Evolutionary conservation across 2,797 vertebrate genomes (phyloP), one percentile per base, ranked within the genome.

Genomic region (Cephalopachus bancanus): DNA sequence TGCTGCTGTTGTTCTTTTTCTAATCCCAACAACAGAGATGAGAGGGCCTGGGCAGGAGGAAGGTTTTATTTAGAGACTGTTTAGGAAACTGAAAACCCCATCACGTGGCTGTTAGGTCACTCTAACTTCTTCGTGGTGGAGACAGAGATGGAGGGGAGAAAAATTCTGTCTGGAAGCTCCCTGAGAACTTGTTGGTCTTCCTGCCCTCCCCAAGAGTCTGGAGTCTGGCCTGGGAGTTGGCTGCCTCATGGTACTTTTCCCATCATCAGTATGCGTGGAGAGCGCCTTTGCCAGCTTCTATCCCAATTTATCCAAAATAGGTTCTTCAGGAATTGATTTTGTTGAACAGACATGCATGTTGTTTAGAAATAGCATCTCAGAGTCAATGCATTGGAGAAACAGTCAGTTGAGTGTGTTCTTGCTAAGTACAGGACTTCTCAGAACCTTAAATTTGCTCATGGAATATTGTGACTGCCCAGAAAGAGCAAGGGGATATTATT

Each of bases 1-100:
- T 80, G 94, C 71, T 89, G 24, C 30, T 94, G 33, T 67, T 84
- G 12, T 79, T 79, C 57, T 97, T 94, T 94, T 89, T 83, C 89
- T 96, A 86, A 89, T 89, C 44, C 93, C 80, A 33, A 11, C 62
- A 85, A 83, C n/a, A 86, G 78, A 69, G 37, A 60, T 60, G 30
- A 76, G 85, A 96, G 81, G 37, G 92, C 49, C 93, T 6, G 10
- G 28, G 71, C 75, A 22, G 16, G 14, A 51, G 53, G n/a, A 55
- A 84, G 84, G 59, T 30, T 1, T 76, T 87, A 59, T 91, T 88
- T 95, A 89, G 83, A 93, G 37, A 37, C 22, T 7, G 16, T 19
- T 55, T 2, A 24, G 69, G 71, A 89, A 17, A 17, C 83, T 37
- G 15, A 76, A 92, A 74, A 71, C 37, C 30, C 94, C 44, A n/a